phyloP scores from a whole-genome alignment of 2,797 vertebrate species.

The Leuciscus waleckii region DNA sequence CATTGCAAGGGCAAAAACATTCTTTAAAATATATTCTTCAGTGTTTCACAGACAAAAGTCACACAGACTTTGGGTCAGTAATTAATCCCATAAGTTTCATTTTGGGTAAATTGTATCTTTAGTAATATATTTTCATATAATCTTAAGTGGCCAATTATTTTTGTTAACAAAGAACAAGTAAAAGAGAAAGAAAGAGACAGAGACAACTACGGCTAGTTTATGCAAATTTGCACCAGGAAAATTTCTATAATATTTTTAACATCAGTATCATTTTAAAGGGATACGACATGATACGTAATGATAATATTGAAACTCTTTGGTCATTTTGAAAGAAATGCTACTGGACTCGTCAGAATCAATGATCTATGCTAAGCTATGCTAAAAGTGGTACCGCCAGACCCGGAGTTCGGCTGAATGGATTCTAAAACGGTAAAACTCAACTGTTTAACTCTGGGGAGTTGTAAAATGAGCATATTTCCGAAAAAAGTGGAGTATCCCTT shows the following conservation, averaged over 20 bases:
- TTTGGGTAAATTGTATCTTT: background rate
- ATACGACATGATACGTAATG: no score
- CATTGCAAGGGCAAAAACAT: background rate
- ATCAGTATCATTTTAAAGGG: slow-evolving; percentile 57
- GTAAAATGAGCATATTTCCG: no score
- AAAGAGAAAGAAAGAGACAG: slow-evolving; percentile 7
- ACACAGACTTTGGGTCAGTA: background rate
- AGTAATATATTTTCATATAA: slow-evolving; percentile 22
- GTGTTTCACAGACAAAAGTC: background rate
- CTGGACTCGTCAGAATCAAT: no score
- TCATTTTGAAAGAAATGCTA: no score
- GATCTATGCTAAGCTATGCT: no score
- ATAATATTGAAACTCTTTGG: no score
- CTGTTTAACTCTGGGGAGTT: no score
- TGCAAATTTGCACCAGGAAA: background rate
- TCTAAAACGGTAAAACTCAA: no score
- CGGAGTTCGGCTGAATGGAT: no score
- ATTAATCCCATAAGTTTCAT: background rate
- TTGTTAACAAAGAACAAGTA: slow-evolving; percentile 19
- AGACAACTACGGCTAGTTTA: background rate
- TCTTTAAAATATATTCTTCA: background rate
- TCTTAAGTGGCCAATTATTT: slow-evolving; percentile 32
- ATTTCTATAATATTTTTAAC: slow-evolving; percentile 22
- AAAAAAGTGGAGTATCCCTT: no score
- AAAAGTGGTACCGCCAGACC: no score